Evolutionary conservation across 2,888 invertebrate genomes (phyloP).

Genomic region (Coronaproctus castanopsis): DNA sequence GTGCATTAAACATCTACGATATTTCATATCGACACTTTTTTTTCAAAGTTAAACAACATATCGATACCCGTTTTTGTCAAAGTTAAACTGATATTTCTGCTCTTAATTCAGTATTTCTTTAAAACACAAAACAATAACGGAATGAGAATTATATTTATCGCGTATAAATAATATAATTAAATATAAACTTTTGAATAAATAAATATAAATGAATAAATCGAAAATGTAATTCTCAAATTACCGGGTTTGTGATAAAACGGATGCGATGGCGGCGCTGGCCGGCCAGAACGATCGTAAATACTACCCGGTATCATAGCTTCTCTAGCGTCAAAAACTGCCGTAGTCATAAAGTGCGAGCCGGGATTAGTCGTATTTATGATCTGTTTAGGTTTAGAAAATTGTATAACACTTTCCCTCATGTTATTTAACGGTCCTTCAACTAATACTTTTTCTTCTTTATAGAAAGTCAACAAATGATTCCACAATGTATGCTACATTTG

Average conservation of each 20-base stretch:
- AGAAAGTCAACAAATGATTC: conserved; percentile 93
- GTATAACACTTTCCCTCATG: conserved; percentile 86
- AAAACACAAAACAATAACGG: too few species aligned
- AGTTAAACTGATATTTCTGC: too few species aligned
- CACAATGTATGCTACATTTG: conserved; percentile 62
- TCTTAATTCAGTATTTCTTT: too few species aligned
- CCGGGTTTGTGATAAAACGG: conserved; percentile 14
- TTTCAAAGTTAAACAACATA: too few species aligned
- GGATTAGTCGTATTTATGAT: conserved; percentile 85
- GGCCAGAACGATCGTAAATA: conserved; percentile 57
- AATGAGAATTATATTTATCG: too few species aligned
- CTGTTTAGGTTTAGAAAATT: conserved; percentile 92
- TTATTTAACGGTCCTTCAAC: conserved; percentile 96
- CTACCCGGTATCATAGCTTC: conserved; percentile 88
- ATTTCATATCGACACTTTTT: too few species aligned
- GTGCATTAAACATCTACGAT: too few species aligned
- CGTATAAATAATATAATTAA: too few species aligned
- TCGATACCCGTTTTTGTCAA: too few species aligned
- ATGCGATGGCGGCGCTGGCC: conserved; percentile 14
- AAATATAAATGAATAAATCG: too few species aligned
- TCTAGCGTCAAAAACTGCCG: conserved; percentile 88
- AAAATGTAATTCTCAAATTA: too few species aligned
- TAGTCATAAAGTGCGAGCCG: conserved; percentile 93
- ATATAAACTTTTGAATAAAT: too few species aligned
- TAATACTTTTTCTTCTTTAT: conserved; percentile 88